Base-by-base conservation (phyloP, 2,797 vertebrate genomes). In the Poeciliopsis presidionis region DNA sequence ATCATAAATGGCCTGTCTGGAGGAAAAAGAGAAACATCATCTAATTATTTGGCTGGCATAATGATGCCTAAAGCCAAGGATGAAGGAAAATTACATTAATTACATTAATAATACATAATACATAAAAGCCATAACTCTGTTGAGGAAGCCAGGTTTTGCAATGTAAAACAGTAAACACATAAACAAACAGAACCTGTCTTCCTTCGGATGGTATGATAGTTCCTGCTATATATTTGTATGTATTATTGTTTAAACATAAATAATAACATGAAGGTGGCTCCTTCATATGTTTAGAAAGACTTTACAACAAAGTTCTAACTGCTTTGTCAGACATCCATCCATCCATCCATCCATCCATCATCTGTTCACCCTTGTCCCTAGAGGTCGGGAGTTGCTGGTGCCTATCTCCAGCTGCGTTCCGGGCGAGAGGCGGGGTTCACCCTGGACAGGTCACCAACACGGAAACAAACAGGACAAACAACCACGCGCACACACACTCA, bases 1-100 rank as follows among this genome's bases (percentile, higher is more conserved):
- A 55, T 99, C 98, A 20, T 99, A 99, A 91, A 99, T 99, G 14
- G 98, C 97, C 91, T 93, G 96, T 89, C 98, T 99, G 88, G 4
- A 80, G 84, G 80, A 30, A 61, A 75, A 77, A 79, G 8, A 80
- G 0, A 85, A 4, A 59, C 12, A 12, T 41, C 25, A 67, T 43
- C 3, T 71, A 14, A 76, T 36, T 28, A 36, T 65, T 36, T 65
- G 47, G 0, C 70, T 6, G 20, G 25, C 22, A 39, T 51, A 22
- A 51, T 33, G 25, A 65, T 41, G 36, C 7, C 18, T 36, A 30
- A 78, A 82, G 57, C 12, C 20, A 13, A 28, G 46, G 28, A 22
- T 11, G 2, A 47, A 51, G 7, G 1, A 9, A 36, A 51, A 20
- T 25, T 43, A 69, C 18, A 39, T 63, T 36, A 33, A 33, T 30